phyloP scores from a whole-genome alignment of 1,140 invertebrate genomes.

The Papilio polyxenes region DNA sequence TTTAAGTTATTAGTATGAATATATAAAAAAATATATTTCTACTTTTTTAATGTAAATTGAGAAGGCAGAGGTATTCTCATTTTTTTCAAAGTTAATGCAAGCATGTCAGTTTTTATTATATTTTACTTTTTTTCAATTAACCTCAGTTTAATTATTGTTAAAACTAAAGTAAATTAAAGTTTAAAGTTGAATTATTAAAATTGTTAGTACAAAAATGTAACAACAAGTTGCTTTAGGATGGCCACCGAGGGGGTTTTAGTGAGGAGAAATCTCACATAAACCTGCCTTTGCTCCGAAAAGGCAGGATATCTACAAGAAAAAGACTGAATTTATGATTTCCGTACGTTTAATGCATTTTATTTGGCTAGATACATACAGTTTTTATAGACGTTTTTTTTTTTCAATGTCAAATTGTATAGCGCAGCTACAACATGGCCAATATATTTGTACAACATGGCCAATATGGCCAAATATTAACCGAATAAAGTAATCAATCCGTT shows the following conservation, averaged over 20 bases:
- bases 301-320: too few relatives aligned
- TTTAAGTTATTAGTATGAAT: neutral
- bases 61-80: neutral
- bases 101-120: neutral
- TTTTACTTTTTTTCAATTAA: neutral
- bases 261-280: too few relatives aligned
- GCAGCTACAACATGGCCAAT: neutral
- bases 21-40: neutral
- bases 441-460: too few relatives aligned
- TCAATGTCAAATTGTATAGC: neutral
- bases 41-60: neutral
- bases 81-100: neutral
- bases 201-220: too few relatives aligned
- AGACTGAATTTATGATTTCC: too few relatives aligned
- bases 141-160: too few relatives aligned
- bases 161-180: too few relatives aligned
- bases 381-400: neutral
- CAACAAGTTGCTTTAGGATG: too few relatives aligned
- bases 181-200: too few relatives aligned
- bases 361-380: neutral
- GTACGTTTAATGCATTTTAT: neutral
- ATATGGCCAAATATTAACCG: neutral
- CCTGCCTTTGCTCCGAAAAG: too few relatives aligned
- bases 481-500: constrained; percentile 19
- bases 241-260: too few relatives aligned